Conservation (phyloP, 64 coral and sea anemone genomes). For the Cladopsammia gracilis region DNA sequence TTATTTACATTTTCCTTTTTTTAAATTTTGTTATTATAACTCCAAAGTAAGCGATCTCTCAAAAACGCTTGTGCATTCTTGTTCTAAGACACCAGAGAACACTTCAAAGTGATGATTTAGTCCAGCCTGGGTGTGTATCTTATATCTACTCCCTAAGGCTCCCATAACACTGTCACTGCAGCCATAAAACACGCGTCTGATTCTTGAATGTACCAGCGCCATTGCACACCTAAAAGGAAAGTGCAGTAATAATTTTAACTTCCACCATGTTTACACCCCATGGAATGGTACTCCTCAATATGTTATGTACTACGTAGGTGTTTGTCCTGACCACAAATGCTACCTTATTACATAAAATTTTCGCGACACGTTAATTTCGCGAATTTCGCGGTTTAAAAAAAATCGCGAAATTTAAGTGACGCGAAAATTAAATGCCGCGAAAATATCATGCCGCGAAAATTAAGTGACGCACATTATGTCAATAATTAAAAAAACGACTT, state of each 20-base stretch:
- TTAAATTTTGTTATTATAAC: background rate
- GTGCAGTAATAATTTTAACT: background rate
- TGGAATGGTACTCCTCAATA: too few species aligned
- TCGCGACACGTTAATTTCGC: too few species aligned
- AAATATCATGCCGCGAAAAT: too few species aligned
- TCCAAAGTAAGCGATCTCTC: background rate
- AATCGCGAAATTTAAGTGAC: too few species aligned
- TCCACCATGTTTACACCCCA: background rate
- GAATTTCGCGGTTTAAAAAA: too few species aligned
- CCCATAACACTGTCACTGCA: constrained; percentile 50
- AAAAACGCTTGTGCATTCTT: constrained; percentile 54
- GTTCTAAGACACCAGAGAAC: constrained; percentile 78
- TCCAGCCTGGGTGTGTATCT: constrained; percentile 81
- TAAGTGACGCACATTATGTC: too few species aligned
- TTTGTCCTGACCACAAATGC: too few species aligned
- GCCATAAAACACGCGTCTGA: constrained; percentile 91
- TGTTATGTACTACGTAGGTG: too few species aligned
- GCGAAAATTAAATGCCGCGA: too few species aligned
- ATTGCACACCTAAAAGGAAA: constrained; percentile 92
- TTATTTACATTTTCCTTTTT: too few species aligned
- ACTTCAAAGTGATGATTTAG: constrained; percentile 99
- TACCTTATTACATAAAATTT: too few species aligned
- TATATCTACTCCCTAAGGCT: constrained; percentile 90
- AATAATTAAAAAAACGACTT: too few species aligned
- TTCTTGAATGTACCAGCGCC: constrained; percentile 93